Evolutionary conservation across 2,888 invertebrate species (phyloP).

Genomic region (Cinara cedri): DNA sequence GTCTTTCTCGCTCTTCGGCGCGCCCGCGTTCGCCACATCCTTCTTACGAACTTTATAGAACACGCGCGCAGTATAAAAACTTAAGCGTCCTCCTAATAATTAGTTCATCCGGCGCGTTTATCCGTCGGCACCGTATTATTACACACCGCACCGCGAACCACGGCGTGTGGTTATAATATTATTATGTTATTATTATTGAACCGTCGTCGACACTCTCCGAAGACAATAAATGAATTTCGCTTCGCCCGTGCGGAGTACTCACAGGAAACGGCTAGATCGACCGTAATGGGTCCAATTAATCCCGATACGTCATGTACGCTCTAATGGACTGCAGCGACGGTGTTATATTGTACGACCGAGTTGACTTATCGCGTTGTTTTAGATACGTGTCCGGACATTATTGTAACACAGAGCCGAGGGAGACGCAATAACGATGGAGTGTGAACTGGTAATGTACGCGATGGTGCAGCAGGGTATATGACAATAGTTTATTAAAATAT

Average conservation of each 20-base stretch:
- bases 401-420: too few relatives aligned
- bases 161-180: too few relatives aligned
- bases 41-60: constrained; percentile 27
- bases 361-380: constrained; percentile 41
- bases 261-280: constrained; percentile 52
- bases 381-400: too few relatives aligned
- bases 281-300: constrained; percentile 53
- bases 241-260: neutral
- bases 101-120: constrained; percentile 37
- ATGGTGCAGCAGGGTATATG: too few relatives aligned
- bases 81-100: constrained; percentile 38
- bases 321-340: constrained; percentile 15
- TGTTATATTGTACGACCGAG: neutral
- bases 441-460: too few relatives aligned
- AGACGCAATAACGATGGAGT: too few relatives aligned
- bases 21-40: constrained; percentile 14
- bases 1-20: neutral
- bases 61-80: too few relatives aligned
- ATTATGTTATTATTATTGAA: neutral
- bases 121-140: too few relatives aligned
- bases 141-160: too few relatives aligned
- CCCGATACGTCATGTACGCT: neutral
- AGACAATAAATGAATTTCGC: constrained; percentile 32
- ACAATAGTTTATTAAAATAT: too few relatives aligned
- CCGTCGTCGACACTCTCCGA: constrained; percentile 25